Conservation (phyloP, 2,113 vertebrate genomes). For the Plestiodon gilberti region DNA sequence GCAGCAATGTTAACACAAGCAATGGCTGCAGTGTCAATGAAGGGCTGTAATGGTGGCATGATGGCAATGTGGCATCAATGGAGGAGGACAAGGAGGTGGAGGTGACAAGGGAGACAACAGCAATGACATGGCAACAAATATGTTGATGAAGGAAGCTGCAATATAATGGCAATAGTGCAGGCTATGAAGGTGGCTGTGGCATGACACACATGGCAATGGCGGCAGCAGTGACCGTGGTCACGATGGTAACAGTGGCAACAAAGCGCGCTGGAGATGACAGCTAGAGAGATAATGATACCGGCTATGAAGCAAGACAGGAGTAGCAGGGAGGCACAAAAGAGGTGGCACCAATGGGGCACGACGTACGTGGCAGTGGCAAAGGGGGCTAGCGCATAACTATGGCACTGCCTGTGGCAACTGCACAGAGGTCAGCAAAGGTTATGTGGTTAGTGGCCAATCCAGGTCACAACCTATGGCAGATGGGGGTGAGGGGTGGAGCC, state of each 20-base stretch:
- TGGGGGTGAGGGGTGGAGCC: accelerated
- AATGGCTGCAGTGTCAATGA: neutral
- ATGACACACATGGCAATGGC: neutral
- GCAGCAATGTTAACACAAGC: neutral
- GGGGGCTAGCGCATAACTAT: neutral
- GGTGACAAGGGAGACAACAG: neutral
- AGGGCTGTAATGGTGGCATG: neutral
- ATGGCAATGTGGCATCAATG: neutral
- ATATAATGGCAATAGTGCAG: too few relatives aligned
- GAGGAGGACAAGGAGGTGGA: neutral
- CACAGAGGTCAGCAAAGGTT: constrained; percentile 8
- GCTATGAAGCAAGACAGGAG: too few relatives aligned
- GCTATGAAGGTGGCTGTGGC: neutral
- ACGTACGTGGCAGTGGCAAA: too few relatives aligned
- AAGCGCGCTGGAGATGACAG: neutral
- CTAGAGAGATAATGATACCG: neutral
- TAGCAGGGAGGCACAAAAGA: too few relatives aligned
- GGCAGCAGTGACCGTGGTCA: neutral
- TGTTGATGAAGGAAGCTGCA: neutral
- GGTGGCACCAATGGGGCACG: too few relatives aligned
- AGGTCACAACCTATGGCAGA: neutral
- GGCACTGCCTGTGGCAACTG: too few relatives aligned
- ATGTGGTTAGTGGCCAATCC: accelerated
- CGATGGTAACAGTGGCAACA: neutral
- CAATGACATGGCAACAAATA: neutral